Base-by-base conservation (phyloP, 53 echinoderm and acorn worm species). In the Paracentrotus lividus region DNA sequence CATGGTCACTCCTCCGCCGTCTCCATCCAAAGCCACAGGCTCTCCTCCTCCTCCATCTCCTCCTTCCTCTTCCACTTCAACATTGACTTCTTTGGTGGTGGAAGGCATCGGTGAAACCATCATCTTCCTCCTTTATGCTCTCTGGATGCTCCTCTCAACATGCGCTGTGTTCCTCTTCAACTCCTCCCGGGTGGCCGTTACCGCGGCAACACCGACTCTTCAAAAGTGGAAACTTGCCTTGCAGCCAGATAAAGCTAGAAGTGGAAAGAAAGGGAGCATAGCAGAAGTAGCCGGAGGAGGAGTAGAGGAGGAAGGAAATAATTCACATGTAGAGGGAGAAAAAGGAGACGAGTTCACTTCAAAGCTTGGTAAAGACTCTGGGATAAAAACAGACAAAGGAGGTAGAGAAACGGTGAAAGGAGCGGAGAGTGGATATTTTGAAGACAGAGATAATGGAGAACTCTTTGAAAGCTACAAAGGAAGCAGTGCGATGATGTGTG, bases 121-220 rank as follows among this genome's bases (percentile, higher is more conserved):
- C 59, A 57, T 94, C 58, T 77, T 94, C 54, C 24, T 88, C 8
- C 64, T 94, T 4, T 66, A 54, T 32, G 23, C 89, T 3, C 54
- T 94, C 55, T 94, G 94, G 94, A 40, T 94, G 53, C 75, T 94
- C 18, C 76, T 88, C n/a, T 94, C 94, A 1, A 52, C 88, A 15
- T 77, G 88, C 47, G 77, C n/a, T n/a, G 88, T 94, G 65, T 89
- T 88, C 10, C 88, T 94, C 38, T 89, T 90, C 76, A 44, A 33
- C 31, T 90, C 91, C 8, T 90, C 91, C 34, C 53, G 52, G 43
- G 75, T 72, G 7, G 91, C 67, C 26, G 32, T 90, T 36, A 72
- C 69, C 76, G 33, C 52, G 69, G 90, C 72, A 45, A 72, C 90
- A 32, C 75, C 90, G 31, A 72, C 69, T 49, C 91, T 90, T 36